Base-by-base conservation (phyloP, 2,888 invertebrate genomes). In the Nemurella pictetii region DNA sequence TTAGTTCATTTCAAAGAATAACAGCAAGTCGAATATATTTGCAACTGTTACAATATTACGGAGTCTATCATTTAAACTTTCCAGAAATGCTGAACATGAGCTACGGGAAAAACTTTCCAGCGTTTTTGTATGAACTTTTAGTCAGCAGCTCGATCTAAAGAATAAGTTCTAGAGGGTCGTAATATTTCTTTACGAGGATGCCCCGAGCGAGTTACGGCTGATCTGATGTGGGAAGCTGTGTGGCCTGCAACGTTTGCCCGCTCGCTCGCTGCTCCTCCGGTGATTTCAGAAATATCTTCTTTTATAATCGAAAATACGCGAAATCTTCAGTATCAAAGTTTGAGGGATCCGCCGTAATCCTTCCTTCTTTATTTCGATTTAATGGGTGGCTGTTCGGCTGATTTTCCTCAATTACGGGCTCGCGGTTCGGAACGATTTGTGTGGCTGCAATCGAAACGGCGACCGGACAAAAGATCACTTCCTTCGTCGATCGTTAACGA, bases 121-220 rank as follows among this genome's bases (percentile, higher is more conserved):
- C 26, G 55, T 82, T 55, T 82, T 82, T 82, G 82, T 82, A 55
- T 82, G 55, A 82, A 36, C 82, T 82, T 80, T 82, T 55, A 82
- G 82, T 29, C 55, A 82, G 82, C 82, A 55, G 9, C 55, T 55
- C 55, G 15, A 55, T 82, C 82, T 28, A 27, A 82, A 36, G 82
- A 82, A 82, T 55, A 82, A 28, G 55, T 82, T 82, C 82, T 20
- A 28, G 15, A 15, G 36, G 28, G 82, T 55, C 26, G 82, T 72
- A 82, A 82, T 82, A 82, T 82, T 82, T 82, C 82, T 82, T 82
- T n/a, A 29, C 26, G 26, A 81, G 5, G 15, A 12, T 27, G 4
- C 74, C 72, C 82, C 28, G 12, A 30, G 29, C 72, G 77, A 36
- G 35, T 30, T 30, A 35, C 0, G 26, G 12, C 80, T 26, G 32